phyloP scores from a whole-genome alignment of 2,888 invertebrate species.

The Callimorpha dominula region DNA sequence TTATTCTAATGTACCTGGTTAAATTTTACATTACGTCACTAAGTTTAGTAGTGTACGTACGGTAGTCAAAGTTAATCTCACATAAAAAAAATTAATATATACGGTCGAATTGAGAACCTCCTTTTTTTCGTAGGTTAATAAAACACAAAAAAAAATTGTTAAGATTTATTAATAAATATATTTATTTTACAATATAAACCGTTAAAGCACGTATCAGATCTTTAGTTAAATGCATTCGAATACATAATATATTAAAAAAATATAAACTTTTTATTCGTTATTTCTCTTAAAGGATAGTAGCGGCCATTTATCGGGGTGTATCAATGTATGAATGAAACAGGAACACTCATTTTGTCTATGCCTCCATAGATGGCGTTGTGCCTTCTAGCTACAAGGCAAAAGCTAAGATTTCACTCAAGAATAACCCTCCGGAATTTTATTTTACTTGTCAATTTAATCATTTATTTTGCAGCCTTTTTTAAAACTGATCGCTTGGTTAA shows the following conservation, averaged over 20 bases:
- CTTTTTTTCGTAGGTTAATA: too few species aligned
- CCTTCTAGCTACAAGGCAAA: background rate
- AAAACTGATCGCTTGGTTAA: background rate
- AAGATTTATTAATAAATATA: constrained; percentile 13
- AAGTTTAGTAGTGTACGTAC: too few species aligned
- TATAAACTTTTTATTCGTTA: background rate
- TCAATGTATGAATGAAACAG: background rate
- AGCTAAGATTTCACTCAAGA: background rate
- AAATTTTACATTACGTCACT: too few species aligned
- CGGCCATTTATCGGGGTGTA: background rate
- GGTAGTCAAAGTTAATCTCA: too few species aligned
- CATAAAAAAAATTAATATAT: too few species aligned
- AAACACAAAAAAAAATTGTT: background rate
- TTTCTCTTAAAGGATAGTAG: background rate
- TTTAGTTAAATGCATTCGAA: constrained; percentile 9
- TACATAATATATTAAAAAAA: background rate
- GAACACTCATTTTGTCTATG: background rate
- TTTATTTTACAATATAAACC: constrained; percentile 9
- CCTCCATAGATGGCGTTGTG: background rate
- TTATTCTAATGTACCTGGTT: too few species aligned
- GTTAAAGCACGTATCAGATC: constrained; percentile 8
- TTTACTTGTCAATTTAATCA: background rate
- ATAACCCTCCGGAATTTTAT: background rate
- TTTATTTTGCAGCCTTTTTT: background rate
- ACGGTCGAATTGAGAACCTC: too few species aligned